A percentile compares a stretch with the other conserved stretches of the same genome.
Conservation (phyloP, 2,888 invertebrate genomes). For the Torymus aiolomorphi region DNA sequence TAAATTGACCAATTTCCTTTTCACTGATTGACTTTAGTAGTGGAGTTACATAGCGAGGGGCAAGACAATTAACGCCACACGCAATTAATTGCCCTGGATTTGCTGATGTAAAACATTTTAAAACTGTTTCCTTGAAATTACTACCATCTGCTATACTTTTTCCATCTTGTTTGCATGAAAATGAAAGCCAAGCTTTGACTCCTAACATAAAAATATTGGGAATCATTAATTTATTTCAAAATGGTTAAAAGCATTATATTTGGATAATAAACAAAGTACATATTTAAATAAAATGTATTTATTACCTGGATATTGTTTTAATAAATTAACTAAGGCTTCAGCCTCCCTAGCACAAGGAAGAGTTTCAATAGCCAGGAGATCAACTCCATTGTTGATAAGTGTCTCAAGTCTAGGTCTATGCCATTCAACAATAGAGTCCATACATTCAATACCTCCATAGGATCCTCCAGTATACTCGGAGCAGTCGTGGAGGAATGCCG, state of each 20-base stretch:
- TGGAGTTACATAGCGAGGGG: conserved; percentile 81
- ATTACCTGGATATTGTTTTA: conserved; percentile 85
- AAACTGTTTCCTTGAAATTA: conserved; percentile 84
- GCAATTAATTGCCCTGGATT: conserved; percentile 86
- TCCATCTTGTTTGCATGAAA: conserved; percentile 86
- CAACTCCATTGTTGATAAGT: conserved; percentile 87
- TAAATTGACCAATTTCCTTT: conserved; percentile 74
- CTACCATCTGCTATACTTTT: conserved; percentile 87
- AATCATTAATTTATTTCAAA: background rate
- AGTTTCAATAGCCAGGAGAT: conserved; percentile 93
- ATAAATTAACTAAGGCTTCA: conserved; percentile 86
- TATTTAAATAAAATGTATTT: background rate
- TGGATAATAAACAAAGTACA: background rate
- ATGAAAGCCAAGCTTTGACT: conserved; percentile 90
- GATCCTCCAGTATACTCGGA: conserved; percentile 96
- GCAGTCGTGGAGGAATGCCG: conserved; percentile 91
- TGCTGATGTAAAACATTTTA: conserved; percentile 79
- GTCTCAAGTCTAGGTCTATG: conserved; percentile 89
- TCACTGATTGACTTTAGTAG: conserved; percentile 80
- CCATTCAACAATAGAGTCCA: conserved; percentile 85
- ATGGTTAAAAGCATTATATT: background rate
- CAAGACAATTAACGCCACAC: conserved; percentile 92
- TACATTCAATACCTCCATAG: conserved; percentile 83
- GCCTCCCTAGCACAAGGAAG: conserved; percentile 92
- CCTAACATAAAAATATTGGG: conserved; percentile 12